Base-by-base conservation (phyloP, 2,888 invertebrate species). In the Apeira syringaria region DNA sequence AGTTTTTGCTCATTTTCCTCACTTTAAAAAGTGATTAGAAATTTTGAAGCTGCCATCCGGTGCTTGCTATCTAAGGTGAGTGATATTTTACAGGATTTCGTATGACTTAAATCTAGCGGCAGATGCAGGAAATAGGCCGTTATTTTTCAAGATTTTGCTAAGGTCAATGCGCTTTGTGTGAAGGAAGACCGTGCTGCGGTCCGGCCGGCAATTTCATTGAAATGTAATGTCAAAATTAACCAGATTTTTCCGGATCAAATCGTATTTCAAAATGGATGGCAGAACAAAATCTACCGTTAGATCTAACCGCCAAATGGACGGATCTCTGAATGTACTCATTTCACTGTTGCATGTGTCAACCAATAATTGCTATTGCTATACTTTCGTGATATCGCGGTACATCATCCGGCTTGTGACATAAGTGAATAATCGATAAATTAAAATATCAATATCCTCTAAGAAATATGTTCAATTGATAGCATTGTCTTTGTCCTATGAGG, bases 71-170 rank as follows among this genome's bases (percentile, higher is more conserved):
- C 26, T 27, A 35, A 32, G 49, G 53, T 51, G 32, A 54, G 52
- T 53, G 24, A 24, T 22, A 37, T 52, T 55, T 24, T 11, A 36
- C 12, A 32, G 6, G 29, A 24, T 40, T 32, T 32, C 40, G 7
- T 33, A 29, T 1, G 12, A 9, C 41, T 52, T 58, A 56, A 53
- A 53, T 59, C 55, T 59, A 53, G 57, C 27, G 27, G 25, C 50
- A 53, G 51, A 56, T 50, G 50, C 43, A 49, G 44, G 53, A 57
- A 63, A 64, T 39, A 46, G 47, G 82, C 87, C 87, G 87, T 88
- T 88, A 88, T 80, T 86, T 86, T 88, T 86, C 74, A 82, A 85
- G 76, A 84, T 82, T 74, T 68, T 68, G 59, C 50, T 61, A 65
- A 73, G 87, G 87, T 88, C 87, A 87, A 72, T 81, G 87, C 56